Percentiles rank a stretch among this genome's conserved stretches.
Conservation (phyloP, 2,797 vertebrate species). For the Alcedo atthis region DNA sequence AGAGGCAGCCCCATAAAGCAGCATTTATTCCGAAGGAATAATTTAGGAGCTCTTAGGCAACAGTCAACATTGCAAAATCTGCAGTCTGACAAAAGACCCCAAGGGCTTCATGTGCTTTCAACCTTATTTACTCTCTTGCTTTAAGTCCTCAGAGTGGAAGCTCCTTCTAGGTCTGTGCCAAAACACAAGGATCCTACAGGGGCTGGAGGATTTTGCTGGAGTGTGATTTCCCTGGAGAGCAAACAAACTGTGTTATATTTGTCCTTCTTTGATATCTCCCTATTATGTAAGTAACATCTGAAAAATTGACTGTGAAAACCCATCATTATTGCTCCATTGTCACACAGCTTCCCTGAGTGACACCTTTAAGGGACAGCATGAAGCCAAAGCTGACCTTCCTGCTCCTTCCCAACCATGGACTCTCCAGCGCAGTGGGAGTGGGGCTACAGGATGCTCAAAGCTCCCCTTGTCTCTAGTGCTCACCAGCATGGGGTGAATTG, state of each 20-base stretch:
- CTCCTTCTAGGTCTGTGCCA: slow-evolving; percentile 2
- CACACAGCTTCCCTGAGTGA: neutral
- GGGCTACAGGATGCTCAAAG: neutral
- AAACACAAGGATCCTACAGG: neutral
- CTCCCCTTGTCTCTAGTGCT: neutral
- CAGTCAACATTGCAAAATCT: slow-evolving; percentile 51
- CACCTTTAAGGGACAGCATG: neutral
- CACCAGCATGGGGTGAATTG: neutral
- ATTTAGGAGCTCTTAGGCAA: slow-evolving; percentile 56
- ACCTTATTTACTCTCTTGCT: slow-evolving; percentile 57
- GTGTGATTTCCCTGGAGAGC: slow-evolving; percentile 8
- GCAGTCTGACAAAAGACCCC: slow-evolving; percentile 29
- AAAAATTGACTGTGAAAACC: neutral
- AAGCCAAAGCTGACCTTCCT: rapidly evolving
- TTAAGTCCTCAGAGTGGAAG: slow-evolving; percentile 25
- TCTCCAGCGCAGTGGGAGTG: neutral
- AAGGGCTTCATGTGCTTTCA: slow-evolving; percentile 35
- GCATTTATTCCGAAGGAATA: slow-evolving; percentile 25
- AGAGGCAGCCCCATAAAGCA: slow-evolving; percentile 13
- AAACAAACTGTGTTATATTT: neutral
- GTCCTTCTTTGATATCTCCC: neutral
- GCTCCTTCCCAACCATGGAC: neutral
- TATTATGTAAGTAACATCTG: neutral
- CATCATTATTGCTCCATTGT: neutral
- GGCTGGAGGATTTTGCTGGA: slow-evolving; percentile 13